These are phyloP conservation scores for Herpailurus yagouaroundi DNA, from an alignment of 2,113 vertebrate species.

Conservation along the genomic window DNA sequence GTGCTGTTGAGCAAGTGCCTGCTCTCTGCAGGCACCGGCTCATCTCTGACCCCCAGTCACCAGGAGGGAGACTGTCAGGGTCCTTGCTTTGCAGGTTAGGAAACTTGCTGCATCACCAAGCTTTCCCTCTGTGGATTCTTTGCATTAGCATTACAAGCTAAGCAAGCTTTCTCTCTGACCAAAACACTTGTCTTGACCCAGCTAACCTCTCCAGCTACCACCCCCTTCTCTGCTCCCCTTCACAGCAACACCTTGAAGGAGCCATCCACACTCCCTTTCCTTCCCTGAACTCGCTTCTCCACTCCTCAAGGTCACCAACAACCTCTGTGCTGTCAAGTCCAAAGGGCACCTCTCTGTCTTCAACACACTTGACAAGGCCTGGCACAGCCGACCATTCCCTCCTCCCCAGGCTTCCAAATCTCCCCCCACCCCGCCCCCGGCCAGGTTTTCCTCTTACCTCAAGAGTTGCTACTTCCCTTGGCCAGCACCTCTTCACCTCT, in stretches of 20 bases:
- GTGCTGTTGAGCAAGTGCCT: background rate
- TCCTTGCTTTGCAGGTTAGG: background rate
- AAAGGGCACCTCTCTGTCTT: background rate
- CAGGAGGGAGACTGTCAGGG: background rate
- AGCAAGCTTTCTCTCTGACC: background rate
- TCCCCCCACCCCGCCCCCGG: background rate
- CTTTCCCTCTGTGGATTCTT: no score
- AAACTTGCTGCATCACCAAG: background rate
- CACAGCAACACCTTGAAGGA: background rate
- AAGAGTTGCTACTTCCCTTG: background rate
- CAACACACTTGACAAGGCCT: background rate
- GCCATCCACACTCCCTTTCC: background rate
- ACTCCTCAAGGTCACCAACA: background rate
- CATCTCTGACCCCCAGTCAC: no score
- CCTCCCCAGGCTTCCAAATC: background rate
- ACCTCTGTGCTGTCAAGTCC: background rate
- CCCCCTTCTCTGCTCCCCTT: background rate
- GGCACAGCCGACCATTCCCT: background rate
- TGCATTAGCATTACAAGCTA: accelerated
- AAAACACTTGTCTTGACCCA: background rate
- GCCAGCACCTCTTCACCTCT: background rate
- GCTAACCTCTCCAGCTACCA: background rate
- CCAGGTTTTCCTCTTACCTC: background rate
- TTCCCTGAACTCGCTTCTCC: background rate
- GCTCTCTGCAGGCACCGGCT: background rate